phyloP scores from a whole-genome alignment of 2,888 invertebrate species.

The Thalpophila matura region DNA sequence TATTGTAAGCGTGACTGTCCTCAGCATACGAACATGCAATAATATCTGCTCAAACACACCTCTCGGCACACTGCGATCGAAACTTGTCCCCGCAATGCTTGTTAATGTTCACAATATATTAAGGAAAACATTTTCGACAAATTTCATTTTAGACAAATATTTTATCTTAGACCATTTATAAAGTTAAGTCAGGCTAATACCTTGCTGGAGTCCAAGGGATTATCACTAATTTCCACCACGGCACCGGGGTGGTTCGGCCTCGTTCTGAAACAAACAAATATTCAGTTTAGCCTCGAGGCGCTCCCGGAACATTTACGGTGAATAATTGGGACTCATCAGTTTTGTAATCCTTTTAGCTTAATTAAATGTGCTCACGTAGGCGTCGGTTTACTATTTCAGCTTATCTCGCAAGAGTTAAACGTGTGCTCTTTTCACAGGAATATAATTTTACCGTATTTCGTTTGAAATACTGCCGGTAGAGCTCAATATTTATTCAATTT shows the following conservation, averaged over 20 bases:
- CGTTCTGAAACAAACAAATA: constrained; percentile 92
- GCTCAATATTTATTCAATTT: constrained; percentile 12
- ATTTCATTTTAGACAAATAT: neutral
- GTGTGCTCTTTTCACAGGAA: neutral
- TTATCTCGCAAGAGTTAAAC: neutral
- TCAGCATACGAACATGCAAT: neutral
- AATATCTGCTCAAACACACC: neutral
- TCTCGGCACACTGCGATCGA: neutral
- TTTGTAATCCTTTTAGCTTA: neutral
- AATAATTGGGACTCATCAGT: constrained; percentile 13
- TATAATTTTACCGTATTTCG: neutral
- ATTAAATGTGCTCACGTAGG: neutral
- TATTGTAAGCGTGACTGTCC: neutral
- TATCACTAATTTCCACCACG: constrained; percentile 98
- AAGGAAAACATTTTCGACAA: neutral
- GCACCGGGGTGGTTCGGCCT: constrained; percentile 99
- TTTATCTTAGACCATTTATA: neutral
- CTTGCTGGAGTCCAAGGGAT: constrained; percentile 98
- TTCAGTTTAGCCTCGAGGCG: constrained; percentile 5
- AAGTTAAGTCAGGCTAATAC: constrained; percentile 84
- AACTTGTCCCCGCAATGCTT: neutral
- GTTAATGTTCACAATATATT: neutral
- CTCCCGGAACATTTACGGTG: neutral
- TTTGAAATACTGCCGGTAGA: neutral
- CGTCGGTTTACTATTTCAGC: too few relatives aligned